Conservation (phyloP, 2,113 vertebrate species). For the Sinocyclocheilus grahami region DNA sequence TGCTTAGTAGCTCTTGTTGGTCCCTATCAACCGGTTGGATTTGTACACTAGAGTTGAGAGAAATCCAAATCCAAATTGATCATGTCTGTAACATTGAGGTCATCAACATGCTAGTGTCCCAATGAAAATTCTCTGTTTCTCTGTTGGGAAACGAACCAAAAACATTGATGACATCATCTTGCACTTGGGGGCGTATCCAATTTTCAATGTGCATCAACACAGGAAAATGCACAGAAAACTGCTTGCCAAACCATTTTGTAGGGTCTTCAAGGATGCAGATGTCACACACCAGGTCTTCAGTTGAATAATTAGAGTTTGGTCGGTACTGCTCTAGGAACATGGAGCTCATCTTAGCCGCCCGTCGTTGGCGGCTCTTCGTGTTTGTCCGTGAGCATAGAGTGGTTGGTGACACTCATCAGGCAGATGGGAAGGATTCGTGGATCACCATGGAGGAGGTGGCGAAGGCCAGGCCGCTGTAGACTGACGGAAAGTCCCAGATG, state of each 20-base stretch:
- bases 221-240: background rate
- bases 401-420: constrained; percentile 76
- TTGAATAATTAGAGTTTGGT: background rate
- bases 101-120: no score
- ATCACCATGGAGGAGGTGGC: constrained; percentile 78
- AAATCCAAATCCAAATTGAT: no score
- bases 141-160: background rate
- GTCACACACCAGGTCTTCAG: background rate
- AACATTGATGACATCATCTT: background rate
- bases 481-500: constrained; percentile 77
- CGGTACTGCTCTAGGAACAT: no score
- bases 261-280: background rate
- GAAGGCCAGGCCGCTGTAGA: constrained; percentile 62
- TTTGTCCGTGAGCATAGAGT: constrained; percentile 70
- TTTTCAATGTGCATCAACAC: background rate
- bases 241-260: background rate
- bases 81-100: no score
- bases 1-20: background rate
- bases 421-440: constrained; percentile 75
- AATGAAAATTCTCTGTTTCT: no score
- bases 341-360: constrained; percentile 75
- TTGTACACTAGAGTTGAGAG: no score
- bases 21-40: no score
- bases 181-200: background rate
- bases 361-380: constrained; percentile 38